Evolutionary conservation across 1,140 invertebrate genomes (phyloP), one percentile per base, ranked within the genome.

Genomic region (Anastatus disparis): DNA sequence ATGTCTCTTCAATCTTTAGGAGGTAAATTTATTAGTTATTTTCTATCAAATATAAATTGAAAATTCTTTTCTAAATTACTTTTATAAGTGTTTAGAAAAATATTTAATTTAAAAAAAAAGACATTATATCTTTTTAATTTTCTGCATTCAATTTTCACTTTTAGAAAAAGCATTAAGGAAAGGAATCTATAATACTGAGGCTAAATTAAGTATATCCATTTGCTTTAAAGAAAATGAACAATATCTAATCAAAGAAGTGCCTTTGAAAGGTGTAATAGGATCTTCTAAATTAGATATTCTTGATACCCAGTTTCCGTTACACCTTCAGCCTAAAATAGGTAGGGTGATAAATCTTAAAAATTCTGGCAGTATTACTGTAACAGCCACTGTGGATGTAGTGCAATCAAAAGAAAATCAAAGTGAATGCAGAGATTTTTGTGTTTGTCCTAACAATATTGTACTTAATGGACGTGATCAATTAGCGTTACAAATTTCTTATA

Each of bases 301-400:
- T n/a, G 77, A 84, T 27, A 77, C 76, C 13, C 66, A 75, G 3
- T 7, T 78, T 29, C 82, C 82, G 13, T 66, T 84, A 38, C 6
- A 75, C 1, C 62, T 85, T 26, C 27, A 66, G 8, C 75, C 73
- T 17, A 78, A 77, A 31, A 73, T 82, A 42, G 75, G 53, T 6
- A 85, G 78, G 75, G 15, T 72, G 0, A 56, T 84, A 24, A 75
- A 67, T 22, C 17, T 83, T 10, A 40, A 73, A 61, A 85, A 85
- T 73, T 59, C 65, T 15, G 82, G 81, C 7, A 80, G 66, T 42
- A 74, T 80, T 10, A 59, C 71, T 3, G 46, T 84, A 35, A 74
- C 71, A 3, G 75, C 75, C 7, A 67, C 55, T 22, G 53, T 70
- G 15, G 52, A 20, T 46, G 29, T 74, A 12, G 52, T 65, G 26